Evolutionary conservation across 2,113 vertebrate species (phyloP), one percentile per base, ranked within the genome.

Genomic region (Talpa occidentalis): DNA sequence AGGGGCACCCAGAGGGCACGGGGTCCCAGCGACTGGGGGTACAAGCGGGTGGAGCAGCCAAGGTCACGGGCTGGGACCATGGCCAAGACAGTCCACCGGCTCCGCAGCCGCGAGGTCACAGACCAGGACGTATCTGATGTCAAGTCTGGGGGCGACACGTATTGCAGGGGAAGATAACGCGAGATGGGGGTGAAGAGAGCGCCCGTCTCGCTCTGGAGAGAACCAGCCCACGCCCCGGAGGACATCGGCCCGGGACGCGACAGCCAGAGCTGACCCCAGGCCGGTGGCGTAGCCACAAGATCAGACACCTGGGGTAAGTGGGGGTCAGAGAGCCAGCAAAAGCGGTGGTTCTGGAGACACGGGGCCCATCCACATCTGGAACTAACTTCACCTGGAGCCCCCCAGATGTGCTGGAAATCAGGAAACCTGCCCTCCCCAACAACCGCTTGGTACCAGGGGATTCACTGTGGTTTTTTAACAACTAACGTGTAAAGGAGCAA

Each of bases 391-490:
- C 49, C 21, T 67, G 70, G 84, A 76, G 70, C 28, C 37, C 73
- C n/a, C 82, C 9, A n/a, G 72, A 37, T 28, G 19, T 62, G 1
- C 72, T 66, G 6, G 54, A 72, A 66, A 90, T 14, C 87, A 21
- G 2, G 32, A 80, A 91, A 87, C 81, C 70, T 52, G 32, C 90
- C 92, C 82, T 85, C 91, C 88, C 64, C 22, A 60, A 81, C n/a
- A 77, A 87, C 95, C 83, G 88, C 66, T 56, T 40, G 32, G 89
- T 80, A 80, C 90, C 95, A 54, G 91, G 76, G 78, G 94, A 9
- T 81, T 83, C 19, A 0, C 81, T 40, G 30, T 47, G 47, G 72
- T 10, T 73, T 69, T 96, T 96, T 97, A 97, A 95, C 81, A 79
- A 83, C 85, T 49, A 88, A 11, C 0, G 0, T 94, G 94, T 88